These are phyloP conservation scores for Eciton burchellii DNA, from an alignment of 1,140 invertebrate genomes.

Conservation along the genomic window DNA sequence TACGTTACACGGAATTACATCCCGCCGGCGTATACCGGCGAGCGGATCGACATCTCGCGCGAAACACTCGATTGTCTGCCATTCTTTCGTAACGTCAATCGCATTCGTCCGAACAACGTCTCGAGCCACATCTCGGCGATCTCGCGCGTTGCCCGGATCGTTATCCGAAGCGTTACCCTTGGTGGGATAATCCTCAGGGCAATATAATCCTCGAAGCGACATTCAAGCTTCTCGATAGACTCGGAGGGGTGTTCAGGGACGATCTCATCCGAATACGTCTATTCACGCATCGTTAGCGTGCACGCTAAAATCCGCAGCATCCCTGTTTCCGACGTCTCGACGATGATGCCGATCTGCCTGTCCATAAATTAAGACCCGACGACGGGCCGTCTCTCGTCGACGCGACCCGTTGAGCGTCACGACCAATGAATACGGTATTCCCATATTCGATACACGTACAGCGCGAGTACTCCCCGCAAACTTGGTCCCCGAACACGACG, in stretches of 20 bases:
- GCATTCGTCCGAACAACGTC: background rate
- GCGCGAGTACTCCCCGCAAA: background rate
- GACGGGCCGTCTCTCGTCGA: constrained; percentile 27
- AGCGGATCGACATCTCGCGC: background rate
- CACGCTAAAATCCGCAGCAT: constrained; percentile 50
- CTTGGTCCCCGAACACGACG: too few relatives aligned
- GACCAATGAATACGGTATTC: background rate
- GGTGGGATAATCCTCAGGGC: constrained; percentile 17
- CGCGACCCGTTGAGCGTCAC: too few relatives aligned
- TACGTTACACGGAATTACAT: too few relatives aligned
- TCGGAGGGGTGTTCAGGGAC: background rate
- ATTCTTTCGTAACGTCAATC: background rate
- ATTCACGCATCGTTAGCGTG: constrained; percentile 54
- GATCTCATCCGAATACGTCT: background rate
- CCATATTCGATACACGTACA: constrained; percentile 17
- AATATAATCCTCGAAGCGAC: constrained; percentile 9
- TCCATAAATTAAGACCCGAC: constrained; percentile 48
- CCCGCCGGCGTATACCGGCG: too few relatives aligned
- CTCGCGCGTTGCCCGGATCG: background rate
- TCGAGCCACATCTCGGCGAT: background rate
- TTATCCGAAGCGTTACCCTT: background rate
- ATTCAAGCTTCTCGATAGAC: constrained; percentile 10
- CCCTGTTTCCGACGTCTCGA: constrained; percentile 58
- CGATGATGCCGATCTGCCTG: background rate
- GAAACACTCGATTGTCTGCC: background rate